Evolutionary conservation across 2,113 vertebrate genomes (phyloP).

Genomic region (Vidua macroura): DNA sequence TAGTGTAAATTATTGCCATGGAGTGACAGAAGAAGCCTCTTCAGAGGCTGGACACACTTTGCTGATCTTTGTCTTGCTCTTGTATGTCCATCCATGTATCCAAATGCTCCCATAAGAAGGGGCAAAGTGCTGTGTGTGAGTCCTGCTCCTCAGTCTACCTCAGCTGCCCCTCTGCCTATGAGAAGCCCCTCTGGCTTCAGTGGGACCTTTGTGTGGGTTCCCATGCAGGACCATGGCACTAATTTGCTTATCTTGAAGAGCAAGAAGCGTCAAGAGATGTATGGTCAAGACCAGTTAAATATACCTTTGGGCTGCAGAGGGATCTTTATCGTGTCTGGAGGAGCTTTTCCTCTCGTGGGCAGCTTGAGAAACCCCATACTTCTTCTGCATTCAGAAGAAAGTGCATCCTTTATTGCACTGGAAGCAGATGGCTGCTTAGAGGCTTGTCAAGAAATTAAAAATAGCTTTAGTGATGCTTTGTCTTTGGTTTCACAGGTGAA

Average conservation of each 20-base stretch:
- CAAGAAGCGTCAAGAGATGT: rapidly evolving
- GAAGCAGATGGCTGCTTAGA: neutral
- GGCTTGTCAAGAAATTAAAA: neutral
- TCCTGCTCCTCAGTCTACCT: neutral
- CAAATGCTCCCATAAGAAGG: rapidly evolving
- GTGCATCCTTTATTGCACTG: neutral
- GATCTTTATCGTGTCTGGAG: neutral
- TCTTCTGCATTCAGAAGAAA: neutral
- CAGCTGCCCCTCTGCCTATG: neutral
- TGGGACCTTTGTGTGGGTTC: neutral
- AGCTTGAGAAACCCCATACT: neutral
- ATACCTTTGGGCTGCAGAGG: neutral
- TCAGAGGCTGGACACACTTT: neutral
- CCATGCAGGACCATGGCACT: rapidly evolving
- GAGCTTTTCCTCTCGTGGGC: neutral
- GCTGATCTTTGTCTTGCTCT: neutral
- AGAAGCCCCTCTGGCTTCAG: neutral
- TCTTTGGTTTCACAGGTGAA: neutral
- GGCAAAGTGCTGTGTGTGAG: neutral
- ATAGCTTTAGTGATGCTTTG: neutral
- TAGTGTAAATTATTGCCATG: neutral
- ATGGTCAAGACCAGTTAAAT: neutral
- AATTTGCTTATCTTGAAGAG: neutral
- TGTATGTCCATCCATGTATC: rapidly evolving
- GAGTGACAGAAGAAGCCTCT: neutral